These are phyloP conservation scores for Araneus ventricosus DNA, from an alignment of 1,140 invertebrate species.

Conservation along the genomic window DNA sequence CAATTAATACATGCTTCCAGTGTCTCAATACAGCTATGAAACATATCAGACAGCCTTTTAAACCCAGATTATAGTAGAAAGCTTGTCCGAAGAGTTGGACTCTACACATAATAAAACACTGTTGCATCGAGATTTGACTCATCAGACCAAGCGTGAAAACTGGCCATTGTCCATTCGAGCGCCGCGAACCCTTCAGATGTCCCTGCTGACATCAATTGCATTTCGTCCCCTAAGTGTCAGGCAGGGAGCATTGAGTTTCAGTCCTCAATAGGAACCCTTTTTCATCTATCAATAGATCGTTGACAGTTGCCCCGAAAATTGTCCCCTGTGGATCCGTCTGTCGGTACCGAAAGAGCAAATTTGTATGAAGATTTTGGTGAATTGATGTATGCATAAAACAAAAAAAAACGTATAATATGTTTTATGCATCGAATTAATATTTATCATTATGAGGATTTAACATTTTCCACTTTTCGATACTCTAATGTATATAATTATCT, in stretches of 20 bases:
- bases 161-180: slow-evolving; percentile 42
- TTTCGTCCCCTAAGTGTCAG: not conserved
- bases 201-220: slow-evolving; percentile 32
- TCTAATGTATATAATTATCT: too few species aligned
- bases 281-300: slow-evolving; percentile 4
- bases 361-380: not conserved
- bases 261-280: slow-evolving; percentile 5
- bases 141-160: slow-evolving; percentile 41
- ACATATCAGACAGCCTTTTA: not conserved
- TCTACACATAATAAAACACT: not conserved
- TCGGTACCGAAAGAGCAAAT: too few species aligned
- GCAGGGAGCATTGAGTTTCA: not conserved
- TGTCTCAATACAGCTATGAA: too few species aligned
- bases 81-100: not conserved
- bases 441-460: too few species aligned
- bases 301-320: not conserved
- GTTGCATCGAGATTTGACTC: not conserved
- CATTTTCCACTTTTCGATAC: too few species aligned
- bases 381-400: not conserved
- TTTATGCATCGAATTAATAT: too few species aligned
- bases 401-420: too few species aligned
- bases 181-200: slow-evolving; percentile 9
- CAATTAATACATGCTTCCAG: too few species aligned
- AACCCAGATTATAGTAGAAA: not conserved
- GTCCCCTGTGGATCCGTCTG: not conserved